Base-by-base conservation (phyloP, 1,140 invertebrate species). In the Lordiphosa mommai region DNA sequence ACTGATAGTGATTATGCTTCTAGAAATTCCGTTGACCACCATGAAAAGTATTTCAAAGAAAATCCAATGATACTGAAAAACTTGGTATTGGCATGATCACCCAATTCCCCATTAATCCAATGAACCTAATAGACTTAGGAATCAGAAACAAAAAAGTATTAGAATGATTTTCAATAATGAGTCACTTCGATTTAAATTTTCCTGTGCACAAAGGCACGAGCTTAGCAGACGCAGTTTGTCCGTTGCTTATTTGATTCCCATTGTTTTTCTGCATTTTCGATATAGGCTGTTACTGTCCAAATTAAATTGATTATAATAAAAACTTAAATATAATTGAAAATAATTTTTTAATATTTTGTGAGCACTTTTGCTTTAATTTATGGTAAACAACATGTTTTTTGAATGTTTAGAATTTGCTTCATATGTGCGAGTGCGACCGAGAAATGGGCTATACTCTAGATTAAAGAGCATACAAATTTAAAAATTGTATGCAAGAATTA, bases 321-420 rank as follows among this genome's bases (percentile, higher is more conserved):
- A 47, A 47, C 23, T 29, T 47, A 16, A 20, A 47, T 30, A 9
- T 10, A 4, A 47, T 32, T 47, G 10, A 47, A 47, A 10, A 29
- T 13, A 47, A n/a, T 47, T 47, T 47, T 47, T 29, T 27, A 47
- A 9, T 47, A 47, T 29, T 47, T 47, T 32, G 44, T 47, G 27
- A 47, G 12, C 44, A 47, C 44, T 5, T 47, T 47, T 47, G 6
- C 23, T 10, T 2, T 12, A 6, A 47, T 29, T 9, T 23, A 20
- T 16, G 44, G 44, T 5, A 9, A 30, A 9, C 27, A 47, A 29
- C 32, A 47, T 30, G 17, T 47, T 16, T 47, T 12, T 47, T 12
- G 32, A 47, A 47, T 47, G 9, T 47, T 47, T 27, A 47, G 12
- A 47, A 27, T 29, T 13, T 47, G 12, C 27, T 47, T 14, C 44